phyloP scores from a whole-genome alignment of 2,888 invertebrate genomes.

The Leptopterna dolabrata region DNA sequence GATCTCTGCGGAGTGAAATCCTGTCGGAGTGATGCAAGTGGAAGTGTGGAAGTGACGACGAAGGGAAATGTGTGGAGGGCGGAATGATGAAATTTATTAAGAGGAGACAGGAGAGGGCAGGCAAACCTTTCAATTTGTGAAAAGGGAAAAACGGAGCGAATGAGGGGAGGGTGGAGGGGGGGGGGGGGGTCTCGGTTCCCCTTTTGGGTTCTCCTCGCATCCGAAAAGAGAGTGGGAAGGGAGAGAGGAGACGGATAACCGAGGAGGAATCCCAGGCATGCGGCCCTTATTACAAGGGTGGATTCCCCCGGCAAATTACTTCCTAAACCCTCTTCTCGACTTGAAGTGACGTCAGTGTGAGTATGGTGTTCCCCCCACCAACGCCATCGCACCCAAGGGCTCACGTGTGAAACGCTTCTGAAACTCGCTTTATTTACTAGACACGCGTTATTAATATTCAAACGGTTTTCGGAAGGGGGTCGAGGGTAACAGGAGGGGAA shows the following conservation, averaged over 20 bases:
- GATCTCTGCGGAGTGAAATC: too few species aligned
- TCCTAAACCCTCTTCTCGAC: conserved; percentile 27
- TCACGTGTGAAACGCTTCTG: neutral
- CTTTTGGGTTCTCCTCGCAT: too few species aligned
- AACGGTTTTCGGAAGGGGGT: neutral
- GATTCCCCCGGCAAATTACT: conserved; percentile 51
- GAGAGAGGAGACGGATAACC: neutral
- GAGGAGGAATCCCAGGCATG: conserved; percentile 21
- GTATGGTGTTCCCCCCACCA: conserved; percentile 8
- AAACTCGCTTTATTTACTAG: neutral
- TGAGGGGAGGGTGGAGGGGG: neutral
- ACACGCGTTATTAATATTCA: neutral
- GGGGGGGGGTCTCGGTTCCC: too few species aligned
- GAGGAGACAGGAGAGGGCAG: too few species aligned
- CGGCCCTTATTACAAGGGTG: conserved; percentile 50
- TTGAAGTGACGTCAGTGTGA: neutral
- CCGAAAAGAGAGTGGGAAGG: conserved; percentile 29
- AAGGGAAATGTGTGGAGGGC: neutral
- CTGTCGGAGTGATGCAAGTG: too few species aligned
- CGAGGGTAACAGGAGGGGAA: too few species aligned
- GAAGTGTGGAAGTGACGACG: neutral
- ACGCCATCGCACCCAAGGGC: neutral
- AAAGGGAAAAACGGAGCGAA: neutral
- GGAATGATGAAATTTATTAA: conserved; percentile 59
- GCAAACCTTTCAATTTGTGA: conserved; percentile 51